Conservation (phyloP, 2,888 invertebrate genomes). For the Alloscopus bannaensis region DNA sequence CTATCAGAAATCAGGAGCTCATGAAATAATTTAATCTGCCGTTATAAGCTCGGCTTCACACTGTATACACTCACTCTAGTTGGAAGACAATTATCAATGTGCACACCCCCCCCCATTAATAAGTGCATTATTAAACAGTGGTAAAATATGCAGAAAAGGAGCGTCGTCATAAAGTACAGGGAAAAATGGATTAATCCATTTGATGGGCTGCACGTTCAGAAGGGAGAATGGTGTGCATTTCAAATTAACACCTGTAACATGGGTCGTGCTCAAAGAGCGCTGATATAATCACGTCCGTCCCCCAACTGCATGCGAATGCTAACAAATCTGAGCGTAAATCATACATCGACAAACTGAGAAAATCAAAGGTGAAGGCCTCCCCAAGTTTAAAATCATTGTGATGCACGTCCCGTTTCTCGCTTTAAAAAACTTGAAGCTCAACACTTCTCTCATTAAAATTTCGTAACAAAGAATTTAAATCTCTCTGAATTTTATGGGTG, state of each 20-base stretch:
- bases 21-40: neutral
- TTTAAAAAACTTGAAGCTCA: neutral
- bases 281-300: neutral
- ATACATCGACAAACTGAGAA: neutral
- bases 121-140: neutral
- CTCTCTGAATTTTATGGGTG: too few relatives aligned
- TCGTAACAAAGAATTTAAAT: neutral
- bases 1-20: neutral
- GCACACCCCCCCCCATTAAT: neutral
- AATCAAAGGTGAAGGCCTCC: neutral
- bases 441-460: neutral
- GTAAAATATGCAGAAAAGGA: neutral
- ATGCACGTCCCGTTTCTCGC: neutral
- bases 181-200: neutral
- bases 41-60: too few relatives aligned
- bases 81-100: too few relatives aligned
- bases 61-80: too few relatives aligned
- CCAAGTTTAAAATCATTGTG: conserved; percentile 3
- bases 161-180: neutral
- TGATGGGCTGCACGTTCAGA: neutral
- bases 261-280: neutral
- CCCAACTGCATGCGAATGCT: neutral
- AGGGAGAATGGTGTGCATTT: conserved; percentile 6
- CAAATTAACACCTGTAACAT: conserved; percentile 23
- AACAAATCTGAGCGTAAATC: neutral